Base-by-base conservation (phyloP, 2,113 vertebrate species). In the Dipodomys merriami region DNA sequence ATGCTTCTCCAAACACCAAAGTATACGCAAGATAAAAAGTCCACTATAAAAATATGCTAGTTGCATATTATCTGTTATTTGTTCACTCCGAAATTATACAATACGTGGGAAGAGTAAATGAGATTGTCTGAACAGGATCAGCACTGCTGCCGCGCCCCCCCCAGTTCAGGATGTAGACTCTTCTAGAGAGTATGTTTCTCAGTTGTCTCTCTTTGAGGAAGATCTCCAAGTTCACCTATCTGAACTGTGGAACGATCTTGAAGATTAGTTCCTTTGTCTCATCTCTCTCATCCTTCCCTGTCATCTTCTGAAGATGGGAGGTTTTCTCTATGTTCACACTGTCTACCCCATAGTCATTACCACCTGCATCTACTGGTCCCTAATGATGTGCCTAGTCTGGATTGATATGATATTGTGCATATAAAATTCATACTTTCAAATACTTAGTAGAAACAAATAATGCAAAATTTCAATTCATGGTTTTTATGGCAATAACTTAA, bases 51-150 rank as follows among this genome's bases (percentile, higher is more conserved):
- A 90, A 90, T 62, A 79, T n/a, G 35, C 4, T 23, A 53, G 35
- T 53, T 94, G 12, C 8, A 29, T 68, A 71, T 83, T 49, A 78
- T 73, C 62, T 27, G 4, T 57, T 83, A 69, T 71, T 69, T 69
- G 23, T 80, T 92, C 53, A 69, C 12, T 49, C 4, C 27, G 64
- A 86, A 92, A 90, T 87, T 65, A 92, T 25, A 71, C 20, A 69
- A 33, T 46, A 83, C 27, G 7, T 16, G 62, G 46, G 16, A 79
- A 93, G 53, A 39, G 33, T 86, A 57, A n/a, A 33, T 69, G 53
- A 78, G 4, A 0, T 78, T 86, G 33, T 74, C 12, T 30, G 30
- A n/a, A 73, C 18, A 27, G 12, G 18, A 89, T 30, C 6, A 8
- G 39, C 8, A 73, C 19, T 16, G 35, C 5, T 6, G 2, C 22